phyloP scores from a whole-genome alignment of 2,113 vertebrate genomes.

The Malurus melanocephalus region DNA sequence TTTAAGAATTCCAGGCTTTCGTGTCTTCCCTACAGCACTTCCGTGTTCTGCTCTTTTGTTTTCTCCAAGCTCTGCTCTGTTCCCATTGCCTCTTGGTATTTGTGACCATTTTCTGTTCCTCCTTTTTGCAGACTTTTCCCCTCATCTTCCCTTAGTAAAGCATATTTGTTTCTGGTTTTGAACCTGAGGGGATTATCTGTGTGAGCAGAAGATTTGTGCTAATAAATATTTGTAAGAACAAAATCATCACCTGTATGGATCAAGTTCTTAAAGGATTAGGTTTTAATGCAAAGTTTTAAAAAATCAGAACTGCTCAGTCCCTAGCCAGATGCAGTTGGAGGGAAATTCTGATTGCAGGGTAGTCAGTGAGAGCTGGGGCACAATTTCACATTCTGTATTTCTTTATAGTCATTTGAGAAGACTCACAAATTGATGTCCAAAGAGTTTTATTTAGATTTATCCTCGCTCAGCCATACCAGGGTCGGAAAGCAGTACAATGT shows the following conservation, averaged over 20 bases:
- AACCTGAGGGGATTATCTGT: neutral
- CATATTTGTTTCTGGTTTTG: neutral
- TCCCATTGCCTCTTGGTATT: neutral
- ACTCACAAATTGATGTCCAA: neutral
- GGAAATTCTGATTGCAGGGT: neutral
- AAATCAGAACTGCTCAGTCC: neutral
- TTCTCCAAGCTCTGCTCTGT: neutral
- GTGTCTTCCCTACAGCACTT: neutral
- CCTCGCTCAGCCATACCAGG: neutral
- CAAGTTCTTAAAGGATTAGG: slow-evolving; percentile 20
- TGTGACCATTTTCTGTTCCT: neutral
- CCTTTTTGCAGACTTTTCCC: neutral
- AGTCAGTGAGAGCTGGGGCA: neutral
- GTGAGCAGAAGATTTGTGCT: slow-evolving; percentile 11
- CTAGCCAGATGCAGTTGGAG: neutral
- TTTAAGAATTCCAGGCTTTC: neutral
- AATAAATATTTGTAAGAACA: slow-evolving; percentile 15
- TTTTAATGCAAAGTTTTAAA: neutral
- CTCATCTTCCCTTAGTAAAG: neutral
- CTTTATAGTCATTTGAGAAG: neutral
- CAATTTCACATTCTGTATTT: neutral
- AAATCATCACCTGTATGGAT: neutral
- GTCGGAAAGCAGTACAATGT: neutral
- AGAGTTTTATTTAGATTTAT: neutral
- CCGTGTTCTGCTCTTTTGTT: neutral